Base-by-base conservation (phyloP, 2,888 invertebrate genomes). In the Galerucella nymphaeae region DNA sequence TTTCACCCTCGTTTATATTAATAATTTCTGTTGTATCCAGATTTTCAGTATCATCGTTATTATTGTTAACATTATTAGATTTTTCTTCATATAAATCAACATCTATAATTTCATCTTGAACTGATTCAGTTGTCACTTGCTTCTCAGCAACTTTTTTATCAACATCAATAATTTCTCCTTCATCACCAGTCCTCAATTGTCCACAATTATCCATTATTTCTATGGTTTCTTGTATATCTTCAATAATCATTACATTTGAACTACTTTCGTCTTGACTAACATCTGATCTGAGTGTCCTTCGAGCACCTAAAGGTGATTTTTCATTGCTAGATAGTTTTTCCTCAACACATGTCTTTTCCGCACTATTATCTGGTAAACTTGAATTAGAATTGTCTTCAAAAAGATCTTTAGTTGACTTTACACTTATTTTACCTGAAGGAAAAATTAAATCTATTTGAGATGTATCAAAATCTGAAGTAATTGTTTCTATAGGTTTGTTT, bases 401-500 rank as follows among this genome's bases (percentile, higher is more conserved):
- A 66, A 41, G 57, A 16, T 71, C 20, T 64, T 63, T 45, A 13
- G 50, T 13, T 8, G 61, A 42, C 18, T 66, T 61, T n/a, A 71
- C 48, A 41, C 20, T 30, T 45, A 64, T 58, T 48, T 65, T 70
- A 16, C 58, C 55, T 18, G 42, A 8, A 20, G 57, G 42, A 57
- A 23, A 1, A 30, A 23, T 23, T 13, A 10, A 6, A 38, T 61
- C n/a, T 41, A n/a, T 62, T 50, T 69, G 50, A 42, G 16, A 16
- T 16, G 41, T 42, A 14, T 61, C 38, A 9, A 18, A 2, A 16
- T n/a, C 30, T 5, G n/a, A 45, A n/a, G 8, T 65, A 14, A 30
- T 53, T 53, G 38, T 53, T 30, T 9, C 16, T 53, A 14, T 16
- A 30, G 13, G 2, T 45, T 20, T 3, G 50, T 62, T 70, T 38